phyloP scores from a whole-genome alignment of 2,113 vertebrate genomes.

The Atractosteus spatula region DNA sequence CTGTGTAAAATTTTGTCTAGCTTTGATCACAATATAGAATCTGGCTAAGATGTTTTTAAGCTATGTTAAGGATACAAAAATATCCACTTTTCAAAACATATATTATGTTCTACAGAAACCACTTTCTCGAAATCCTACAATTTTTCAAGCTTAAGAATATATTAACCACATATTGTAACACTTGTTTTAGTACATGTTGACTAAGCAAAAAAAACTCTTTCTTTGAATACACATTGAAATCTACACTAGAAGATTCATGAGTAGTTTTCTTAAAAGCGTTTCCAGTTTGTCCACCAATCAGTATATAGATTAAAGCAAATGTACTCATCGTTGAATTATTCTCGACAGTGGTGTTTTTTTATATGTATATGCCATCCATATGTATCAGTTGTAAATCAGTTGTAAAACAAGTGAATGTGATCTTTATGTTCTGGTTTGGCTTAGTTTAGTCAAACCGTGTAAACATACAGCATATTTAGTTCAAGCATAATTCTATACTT shows the following conservation, averaged over 20 bases:
- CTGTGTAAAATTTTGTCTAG: too few relatives aligned
- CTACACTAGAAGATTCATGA: too few relatives aligned
- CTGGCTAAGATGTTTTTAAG: too few relatives aligned
- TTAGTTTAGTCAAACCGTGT: neutral
- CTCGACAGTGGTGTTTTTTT: neutral
- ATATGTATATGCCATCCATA: neutral
- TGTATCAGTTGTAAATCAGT: neutral
- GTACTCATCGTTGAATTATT: neutral
- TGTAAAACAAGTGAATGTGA: constrained; percentile 12
- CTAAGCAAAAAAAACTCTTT: constrained; percentile 25
- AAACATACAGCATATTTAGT: constrained; percentile 10
- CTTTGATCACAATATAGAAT: too few relatives aligned
- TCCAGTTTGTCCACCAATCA: neutral
- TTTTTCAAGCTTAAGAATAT: neutral
- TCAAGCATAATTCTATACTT: constrained; percentile 28
- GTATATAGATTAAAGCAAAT: neutral
- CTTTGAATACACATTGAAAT: too few relatives aligned
- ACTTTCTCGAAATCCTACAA: too few relatives aligned
- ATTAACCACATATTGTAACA: constrained; percentile 37
- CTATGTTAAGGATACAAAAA: too few relatives aligned
- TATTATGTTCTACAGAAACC: too few relatives aligned
- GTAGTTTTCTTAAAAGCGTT: too few relatives aligned
- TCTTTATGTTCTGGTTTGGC: constrained; percentile 35
- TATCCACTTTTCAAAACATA: too few relatives aligned
- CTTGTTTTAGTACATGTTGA: constrained; percentile 22